These are phyloP conservation scores for Micropoecilia bifurca DNA, from an alignment of 2,797 vertebrate species.

Conservation along the genomic window DNA sequence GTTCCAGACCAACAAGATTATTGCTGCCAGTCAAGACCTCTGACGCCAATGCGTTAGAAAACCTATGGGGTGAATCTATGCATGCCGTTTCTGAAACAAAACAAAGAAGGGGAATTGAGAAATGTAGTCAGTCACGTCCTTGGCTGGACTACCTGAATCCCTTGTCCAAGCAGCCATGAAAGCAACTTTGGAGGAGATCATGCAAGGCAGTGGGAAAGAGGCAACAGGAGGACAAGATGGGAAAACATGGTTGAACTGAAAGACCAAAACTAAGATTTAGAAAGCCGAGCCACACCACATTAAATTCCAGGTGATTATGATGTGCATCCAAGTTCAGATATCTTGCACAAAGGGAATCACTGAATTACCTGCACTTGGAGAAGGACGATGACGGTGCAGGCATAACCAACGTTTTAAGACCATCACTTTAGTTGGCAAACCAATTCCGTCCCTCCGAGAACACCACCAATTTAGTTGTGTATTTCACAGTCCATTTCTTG, in stretches of 20 bases:
- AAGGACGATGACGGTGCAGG: background rate
- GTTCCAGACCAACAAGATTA: constrained; percentile 1
- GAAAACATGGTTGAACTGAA: background rate
- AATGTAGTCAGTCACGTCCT: background rate
- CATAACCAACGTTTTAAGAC: background rate
- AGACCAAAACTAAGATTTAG: background rate
- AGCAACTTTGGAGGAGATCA: background rate
- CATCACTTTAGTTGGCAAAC: background rate
- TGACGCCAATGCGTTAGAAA: background rate
- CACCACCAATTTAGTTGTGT: too few relatives aligned
- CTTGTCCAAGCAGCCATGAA: background rate
- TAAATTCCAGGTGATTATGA: background rate
- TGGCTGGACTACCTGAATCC: background rate
- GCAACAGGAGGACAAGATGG: background rate
- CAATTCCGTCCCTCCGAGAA: background rate
- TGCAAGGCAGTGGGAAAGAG: background rate
- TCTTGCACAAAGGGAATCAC: background rate
- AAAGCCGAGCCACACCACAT: background rate
- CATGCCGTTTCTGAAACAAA: background rate
- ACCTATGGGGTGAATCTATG: background rate
- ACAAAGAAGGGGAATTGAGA: background rate
- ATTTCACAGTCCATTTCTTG: background rate
- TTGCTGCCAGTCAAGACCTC: background rate
- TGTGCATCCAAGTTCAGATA: background rate
- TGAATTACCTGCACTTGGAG: background rate